Evolutionary conservation across 2,888 invertebrate genomes (phyloP).

Genomic region (Diachrysia chrysitis): DNA sequence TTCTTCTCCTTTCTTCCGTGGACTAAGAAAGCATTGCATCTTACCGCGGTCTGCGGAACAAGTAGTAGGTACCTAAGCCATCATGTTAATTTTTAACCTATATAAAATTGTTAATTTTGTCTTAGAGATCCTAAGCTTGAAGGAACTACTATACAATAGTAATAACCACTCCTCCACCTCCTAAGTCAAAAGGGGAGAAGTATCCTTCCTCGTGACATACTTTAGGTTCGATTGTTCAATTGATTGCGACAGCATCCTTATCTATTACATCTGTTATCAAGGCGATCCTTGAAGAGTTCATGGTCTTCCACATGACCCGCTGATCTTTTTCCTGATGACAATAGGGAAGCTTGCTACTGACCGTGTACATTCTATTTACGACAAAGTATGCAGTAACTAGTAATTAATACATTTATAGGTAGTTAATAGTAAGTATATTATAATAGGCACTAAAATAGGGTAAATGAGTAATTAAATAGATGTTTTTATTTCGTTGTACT

Average conservation of each 20-base stretch:
- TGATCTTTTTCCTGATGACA: slow-evolving; percentile 27
- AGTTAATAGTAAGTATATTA: background rate
- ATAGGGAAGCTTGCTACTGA: slow-evolving; percentile 26
- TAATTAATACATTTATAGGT: background rate
- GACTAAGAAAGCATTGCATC: too few relatives aligned
- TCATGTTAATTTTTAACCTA: too few relatives aligned
- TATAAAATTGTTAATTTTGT: too few relatives aligned
- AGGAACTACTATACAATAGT: too few relatives aligned
- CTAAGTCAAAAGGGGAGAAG: background rate
- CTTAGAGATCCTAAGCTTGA: too few relatives aligned
- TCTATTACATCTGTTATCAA: background rate
- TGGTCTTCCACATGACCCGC: background rate
- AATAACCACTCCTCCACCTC: background rate
- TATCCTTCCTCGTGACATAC: background rate
- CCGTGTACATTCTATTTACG: slow-evolving; percentile 17
- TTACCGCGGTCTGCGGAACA: too few relatives aligned
- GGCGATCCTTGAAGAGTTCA: slow-evolving; percentile 31
- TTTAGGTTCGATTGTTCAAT: background rate
- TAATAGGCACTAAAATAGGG: slow-evolving; percentile 3
- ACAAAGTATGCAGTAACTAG: background rate
- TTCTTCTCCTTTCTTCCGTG: too few relatives aligned
- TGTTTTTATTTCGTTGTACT: background rate
- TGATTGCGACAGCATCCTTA: background rate
- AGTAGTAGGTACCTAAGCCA: too few relatives aligned
- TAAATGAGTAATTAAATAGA: background rate